phyloP scores from a whole-genome alignment of 1,140 invertebrate genomes.

The Tetranychus urticae region DNA sequence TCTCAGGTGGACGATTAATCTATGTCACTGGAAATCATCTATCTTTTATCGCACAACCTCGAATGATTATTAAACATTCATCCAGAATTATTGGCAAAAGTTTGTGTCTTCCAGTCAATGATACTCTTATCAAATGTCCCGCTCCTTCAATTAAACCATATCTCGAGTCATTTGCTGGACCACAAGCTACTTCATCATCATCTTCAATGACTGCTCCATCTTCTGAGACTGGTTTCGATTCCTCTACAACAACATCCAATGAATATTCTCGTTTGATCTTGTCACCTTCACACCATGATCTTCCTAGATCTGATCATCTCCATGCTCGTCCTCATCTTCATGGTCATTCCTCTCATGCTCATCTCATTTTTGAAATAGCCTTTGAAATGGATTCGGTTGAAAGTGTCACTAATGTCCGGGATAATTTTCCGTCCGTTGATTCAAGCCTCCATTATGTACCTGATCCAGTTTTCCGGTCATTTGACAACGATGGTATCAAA shows the following conservation, averaged over 20 bases:
- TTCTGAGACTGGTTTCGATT: too few species aligned
- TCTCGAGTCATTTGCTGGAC: neutral
- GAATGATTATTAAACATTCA: constrained; percentile 54
- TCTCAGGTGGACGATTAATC: constrained; percentile 70
- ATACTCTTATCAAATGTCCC: constrained; percentile 80
- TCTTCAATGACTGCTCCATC: neutral
- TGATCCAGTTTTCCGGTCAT: constrained; percentile 42
- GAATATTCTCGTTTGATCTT: neutral
- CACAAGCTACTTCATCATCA: neutral
- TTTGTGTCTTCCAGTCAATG: constrained; percentile 52
- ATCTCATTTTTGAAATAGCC: neutral
- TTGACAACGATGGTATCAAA: constrained; percentile 31
- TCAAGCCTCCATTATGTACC: constrained; percentile 62
- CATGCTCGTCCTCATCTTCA: neutral
- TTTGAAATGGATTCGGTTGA: constrained; percentile 91
- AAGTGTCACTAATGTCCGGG: constrained; percentile 49
- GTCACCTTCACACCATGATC: neutral
- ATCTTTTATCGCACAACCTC: constrained; percentile 65
- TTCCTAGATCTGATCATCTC: neutral
- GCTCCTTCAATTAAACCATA: constrained; percentile 42
- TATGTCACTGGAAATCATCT: constrained; percentile 76
- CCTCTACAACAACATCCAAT: too few species aligned
- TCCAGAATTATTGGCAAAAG: constrained; percentile 26
- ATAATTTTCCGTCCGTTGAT: constrained; percentile 52
- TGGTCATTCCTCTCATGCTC: neutral